Evolutionary conservation across 2,113 vertebrate species (phyloP).

Genomic region (Phoxinus phoxinus): DNA sequence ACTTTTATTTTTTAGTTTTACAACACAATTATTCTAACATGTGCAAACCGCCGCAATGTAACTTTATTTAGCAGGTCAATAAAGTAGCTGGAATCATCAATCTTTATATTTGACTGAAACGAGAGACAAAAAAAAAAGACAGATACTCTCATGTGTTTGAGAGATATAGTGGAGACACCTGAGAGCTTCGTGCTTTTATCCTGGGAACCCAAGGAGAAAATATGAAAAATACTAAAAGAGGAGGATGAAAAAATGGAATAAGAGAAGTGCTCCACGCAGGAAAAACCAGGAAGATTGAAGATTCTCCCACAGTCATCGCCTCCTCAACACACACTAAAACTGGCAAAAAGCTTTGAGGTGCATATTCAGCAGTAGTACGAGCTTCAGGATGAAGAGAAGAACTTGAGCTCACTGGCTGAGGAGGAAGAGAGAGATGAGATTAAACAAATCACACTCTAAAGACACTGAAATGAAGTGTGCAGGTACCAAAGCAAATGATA

Average conservation of each 20-base stretch:
- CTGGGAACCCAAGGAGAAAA: background rate
- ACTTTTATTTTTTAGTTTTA: no score
- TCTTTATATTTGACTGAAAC: background rate
- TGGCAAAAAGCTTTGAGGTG: background rate
- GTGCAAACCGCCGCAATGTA: background rate
- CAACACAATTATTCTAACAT: background rate
- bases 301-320: background rate
- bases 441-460: background rate
- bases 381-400: background rate
- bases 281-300: background rate
- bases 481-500: background rate
- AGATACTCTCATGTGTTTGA: background rate
- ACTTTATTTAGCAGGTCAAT: background rate
- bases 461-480: background rate
- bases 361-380: background rate
- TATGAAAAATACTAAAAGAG: background rate
- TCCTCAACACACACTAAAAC: background rate
- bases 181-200: background rate
- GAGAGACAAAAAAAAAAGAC: background rate
- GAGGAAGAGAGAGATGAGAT: background rate
- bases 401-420: background rate
- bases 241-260: background rate
- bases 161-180: background rate
- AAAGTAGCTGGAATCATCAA: background rate
- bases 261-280: background rate